A percentile compares a stretch with the other conserved stretches of the same genome.
Evolutionary conservation across 2,888 invertebrate species (phyloP).

Genomic region (Herminia tarsipennalis): DNA sequence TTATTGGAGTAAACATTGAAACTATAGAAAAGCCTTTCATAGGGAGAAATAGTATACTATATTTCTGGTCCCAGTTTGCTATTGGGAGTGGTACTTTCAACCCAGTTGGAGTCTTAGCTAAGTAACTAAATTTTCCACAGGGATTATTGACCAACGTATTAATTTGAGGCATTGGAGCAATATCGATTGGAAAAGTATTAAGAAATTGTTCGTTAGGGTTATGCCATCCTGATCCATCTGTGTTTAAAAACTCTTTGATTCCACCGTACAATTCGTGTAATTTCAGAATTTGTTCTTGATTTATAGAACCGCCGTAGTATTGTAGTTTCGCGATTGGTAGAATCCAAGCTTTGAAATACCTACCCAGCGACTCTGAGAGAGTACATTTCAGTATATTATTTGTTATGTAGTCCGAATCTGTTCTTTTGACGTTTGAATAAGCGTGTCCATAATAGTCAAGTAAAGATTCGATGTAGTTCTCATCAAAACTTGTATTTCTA

Average conservation of each 20-base stretch:
- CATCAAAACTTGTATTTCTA: constrained; percentile 51
- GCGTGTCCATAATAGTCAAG: constrained; percentile 59
- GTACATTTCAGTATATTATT: constrained; percentile 64
- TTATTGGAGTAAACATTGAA: constrained; percentile 54
- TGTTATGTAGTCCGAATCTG: constrained; percentile 45
- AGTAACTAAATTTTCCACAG: constrained; percentile 63
- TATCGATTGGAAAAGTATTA: constrained; percentile 53
- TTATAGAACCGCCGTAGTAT: constrained; percentile 87
- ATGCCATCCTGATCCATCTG: constrained; percentile 86
- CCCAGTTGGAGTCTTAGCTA: constrained; percentile 56
- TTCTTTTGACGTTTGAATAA: constrained; percentile 54
- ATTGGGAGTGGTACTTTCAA: constrained; percentile 83
- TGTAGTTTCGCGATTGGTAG: constrained; percentile 86
- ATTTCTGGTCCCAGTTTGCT: constrained; percentile 82
- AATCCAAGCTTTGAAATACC: constrained; percentile 86
- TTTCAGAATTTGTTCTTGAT: constrained; percentile 82
- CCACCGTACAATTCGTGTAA: constrained; percentile 84
- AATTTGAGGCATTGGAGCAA: constrained; percentile 33
- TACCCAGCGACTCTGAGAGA: constrained; percentile 83
- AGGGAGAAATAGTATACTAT: constrained; percentile 87
- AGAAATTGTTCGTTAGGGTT: constrained; percentile 51
- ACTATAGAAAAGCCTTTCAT: constrained; percentile 71
- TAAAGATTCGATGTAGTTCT: constrained; percentile 54
- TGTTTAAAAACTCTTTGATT: constrained; percentile 83
- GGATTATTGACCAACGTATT: constrained; percentile 48